Percentiles rank a stretch among this genome's conserved stretches.
phyloP scores from a whole-genome alignment of 1,140 invertebrate genomes.

The Amyelois transitella region DNA sequence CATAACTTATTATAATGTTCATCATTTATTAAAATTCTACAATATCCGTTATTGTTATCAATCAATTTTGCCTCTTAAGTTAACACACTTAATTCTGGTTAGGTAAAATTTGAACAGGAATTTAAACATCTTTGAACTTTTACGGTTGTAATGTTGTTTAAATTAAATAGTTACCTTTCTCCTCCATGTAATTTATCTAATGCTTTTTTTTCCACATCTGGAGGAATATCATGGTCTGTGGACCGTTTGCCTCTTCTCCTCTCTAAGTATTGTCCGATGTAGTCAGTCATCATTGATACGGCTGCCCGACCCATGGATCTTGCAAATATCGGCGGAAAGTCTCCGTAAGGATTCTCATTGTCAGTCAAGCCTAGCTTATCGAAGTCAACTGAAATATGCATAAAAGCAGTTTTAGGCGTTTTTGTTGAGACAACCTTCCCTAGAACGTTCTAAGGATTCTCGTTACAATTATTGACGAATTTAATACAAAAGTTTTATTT shows the following conservation, averaged over 20 bases:
- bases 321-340: conserved; percentile 82
- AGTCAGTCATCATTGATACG: conserved; percentile 80
- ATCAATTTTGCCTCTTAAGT: too few relatives aligned
- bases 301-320: conserved; percentile 81
- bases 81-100: too few relatives aligned
- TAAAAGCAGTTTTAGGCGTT: background rate
- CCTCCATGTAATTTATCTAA: conserved; percentile 79
- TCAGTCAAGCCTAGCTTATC: conserved; percentile 88
- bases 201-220: conserved; percentile 51
- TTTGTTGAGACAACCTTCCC: too few relatives aligned
- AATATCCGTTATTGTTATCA: too few relatives aligned
- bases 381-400: conserved; percentile 81
- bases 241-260: conserved; percentile 78
- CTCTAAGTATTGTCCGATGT: conserved; percentile 81
- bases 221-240: conserved; percentile 37
- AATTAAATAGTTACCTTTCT: conserved; percentile 79
- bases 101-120: too few relatives aligned
- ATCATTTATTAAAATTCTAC: too few relatives aligned
- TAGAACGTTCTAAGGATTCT: too few relatives aligned
- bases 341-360: conserved; percentile 88
- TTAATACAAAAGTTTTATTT: too few relatives aligned
- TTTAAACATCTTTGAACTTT: too few relatives aligned
- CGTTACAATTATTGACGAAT: too few relatives aligned
- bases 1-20: too few relatives aligned
- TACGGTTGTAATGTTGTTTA: background rate